These are phyloP conservation scores for Spodoptera frugiperda DNA, from an alignment of 1,140 invertebrate genomes.

Conservation along the genomic window DNA sequence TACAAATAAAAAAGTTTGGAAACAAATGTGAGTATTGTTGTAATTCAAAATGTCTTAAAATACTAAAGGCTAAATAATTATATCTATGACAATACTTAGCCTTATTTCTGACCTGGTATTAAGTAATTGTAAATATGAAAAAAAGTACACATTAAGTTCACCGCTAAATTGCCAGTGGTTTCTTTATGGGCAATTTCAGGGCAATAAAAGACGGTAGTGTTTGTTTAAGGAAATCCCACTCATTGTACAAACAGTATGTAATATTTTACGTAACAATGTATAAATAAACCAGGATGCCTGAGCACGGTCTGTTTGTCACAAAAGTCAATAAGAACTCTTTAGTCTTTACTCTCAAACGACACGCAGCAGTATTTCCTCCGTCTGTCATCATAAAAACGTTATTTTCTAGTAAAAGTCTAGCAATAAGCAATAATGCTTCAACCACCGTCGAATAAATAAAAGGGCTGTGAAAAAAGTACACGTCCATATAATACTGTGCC, in stretches of 20 bases:
- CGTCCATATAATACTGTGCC: conserved; percentile 40
- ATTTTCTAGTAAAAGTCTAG: conserved; percentile 23
- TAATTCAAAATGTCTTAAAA: conserved; percentile 30
- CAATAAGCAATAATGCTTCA: conserved; percentile 34
- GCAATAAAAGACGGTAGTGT: too few species aligned
- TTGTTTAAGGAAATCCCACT: background rate
- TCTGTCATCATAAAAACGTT: conserved; percentile 2
- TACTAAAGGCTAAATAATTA: too few species aligned
- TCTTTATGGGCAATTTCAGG: too few species aligned
- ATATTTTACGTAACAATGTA: background rate
- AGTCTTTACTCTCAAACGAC: conserved; percentile 20
- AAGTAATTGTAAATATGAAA: too few species aligned
- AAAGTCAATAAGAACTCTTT: background rate
- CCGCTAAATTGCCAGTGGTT: too few species aligned
- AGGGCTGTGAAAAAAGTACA: conserved; percentile 35
- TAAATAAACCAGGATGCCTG: conserved; percentile 6
- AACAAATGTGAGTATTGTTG: conserved; percentile 23
- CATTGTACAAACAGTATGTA: background rate
- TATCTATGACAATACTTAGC: too few species aligned
- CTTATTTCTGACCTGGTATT: too few species aligned
- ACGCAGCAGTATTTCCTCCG: conserved; percentile 4
- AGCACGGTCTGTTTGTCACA: conserved; percentile 9
- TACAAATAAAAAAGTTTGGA: conserved; percentile 24
- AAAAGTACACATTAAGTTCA: too few species aligned
- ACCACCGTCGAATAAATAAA: conserved; percentile 25